Conservation (phyloP, 2,888 invertebrate species). For the Drosophila kokeensis region DNA sequence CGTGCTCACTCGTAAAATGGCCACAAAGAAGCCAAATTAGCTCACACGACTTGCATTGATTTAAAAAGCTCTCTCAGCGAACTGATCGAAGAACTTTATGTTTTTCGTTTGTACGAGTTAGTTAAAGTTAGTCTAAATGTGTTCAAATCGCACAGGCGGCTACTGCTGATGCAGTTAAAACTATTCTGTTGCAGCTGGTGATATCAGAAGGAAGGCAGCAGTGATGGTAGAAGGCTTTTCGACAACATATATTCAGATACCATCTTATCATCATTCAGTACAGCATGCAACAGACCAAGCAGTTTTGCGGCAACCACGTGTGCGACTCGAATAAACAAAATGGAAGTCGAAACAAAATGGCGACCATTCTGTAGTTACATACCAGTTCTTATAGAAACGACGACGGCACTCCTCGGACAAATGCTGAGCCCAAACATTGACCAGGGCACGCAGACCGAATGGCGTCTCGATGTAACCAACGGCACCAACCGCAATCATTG, state of each 20-base stretch:
- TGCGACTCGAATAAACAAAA: conserved; percentile 5
- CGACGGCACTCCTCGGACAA: conserved; percentile 99
- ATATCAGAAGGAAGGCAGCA: conserved; percentile 85
- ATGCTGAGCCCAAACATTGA: conserved; percentile 99
- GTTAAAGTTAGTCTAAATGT: conserved; percentile 35
- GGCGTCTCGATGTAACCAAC: conserved; percentile 99
- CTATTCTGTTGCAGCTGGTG: conserved; percentile 37
- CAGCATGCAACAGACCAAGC: conserved; percentile 13
- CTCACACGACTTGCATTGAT: conserved; percentile 84
- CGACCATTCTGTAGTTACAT: conserved; percentile 82
- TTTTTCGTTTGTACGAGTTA: conserved; percentile 56
- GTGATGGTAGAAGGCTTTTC: conserved; percentile 80
- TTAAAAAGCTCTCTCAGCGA: conserved; percentile 88
- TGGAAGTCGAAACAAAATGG: conserved; percentile 53
- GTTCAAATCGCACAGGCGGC: conserved; percentile 15
- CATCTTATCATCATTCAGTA: conserved; percentile 84
- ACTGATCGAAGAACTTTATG: conserved; percentile 88
- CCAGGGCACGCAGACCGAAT: conserved; percentile 96
- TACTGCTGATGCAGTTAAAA: neutral
- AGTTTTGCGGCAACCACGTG: conserved; percentile 55
- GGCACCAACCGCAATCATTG: conserved; percentile 98
- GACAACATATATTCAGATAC: conserved; percentile 81
- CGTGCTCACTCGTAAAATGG: conserved; percentile 81
- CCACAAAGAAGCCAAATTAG: conserved; percentile 52
- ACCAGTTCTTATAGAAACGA: conserved; percentile 99